Conservation (phyloP, 2,797 vertebrate genomes). For the Argyrosomus regius region DNA sequence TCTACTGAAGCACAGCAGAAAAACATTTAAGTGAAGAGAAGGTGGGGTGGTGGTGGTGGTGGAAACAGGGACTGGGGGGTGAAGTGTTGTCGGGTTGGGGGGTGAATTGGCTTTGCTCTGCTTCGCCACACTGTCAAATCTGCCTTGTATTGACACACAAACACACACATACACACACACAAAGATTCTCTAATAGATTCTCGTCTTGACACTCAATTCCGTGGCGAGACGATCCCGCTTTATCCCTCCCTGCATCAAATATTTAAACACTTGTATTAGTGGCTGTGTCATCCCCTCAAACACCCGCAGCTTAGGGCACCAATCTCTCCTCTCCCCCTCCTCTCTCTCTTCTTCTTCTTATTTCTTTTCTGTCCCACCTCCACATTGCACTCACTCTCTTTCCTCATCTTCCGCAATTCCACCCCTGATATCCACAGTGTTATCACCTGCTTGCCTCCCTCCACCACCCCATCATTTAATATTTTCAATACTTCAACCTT, state of each 20-base stretch:
- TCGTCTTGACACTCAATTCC: slow-evolving; percentile 99
- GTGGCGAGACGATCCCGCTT: slow-evolving; percentile 99
- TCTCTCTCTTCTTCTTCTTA: slow-evolving; percentile 62
- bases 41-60: slow-evolving; percentile 80
- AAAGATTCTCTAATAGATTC: slow-evolving; percentile 99
- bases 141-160: slow-evolving; percentile 60
- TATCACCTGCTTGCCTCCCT: slow-evolving; percentile 93
- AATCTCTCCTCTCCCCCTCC: slow-evolving; percentile 76
- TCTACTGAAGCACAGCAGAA: slow-evolving; percentile 95
- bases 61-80: slow-evolving; percentile 40
- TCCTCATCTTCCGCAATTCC: slow-evolving; percentile 77
- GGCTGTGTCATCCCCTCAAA: slow-evolving; percentile 88
- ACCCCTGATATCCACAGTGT: slow-evolving; percentile 94
- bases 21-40: slow-evolving; percentile 88
- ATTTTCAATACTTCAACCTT: slow-evolving; percentile 89
- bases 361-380: slow-evolving; percentile 71
- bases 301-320: slow-evolving; percentile 90
- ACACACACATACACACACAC: slow-evolving; percentile 47
- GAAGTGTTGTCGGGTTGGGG: slow-evolving; percentile 58
- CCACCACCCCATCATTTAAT: slow-evolving; percentile 91
- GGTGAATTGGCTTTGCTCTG: slow-evolving; percentile 76
- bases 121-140: slow-evolving; percentile 76
- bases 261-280: slow-evolving; percentile 99
- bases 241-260: slow-evolving; percentile 99
- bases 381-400: slow-evolving; percentile 61